Percentiles rank a stretch among this genome's conserved stretches.
These are phyloP conservation scores for Halictus rubicundus DNA, from an alignment of 1,140 invertebrate genomes.

Conservation along the genomic window DNA sequence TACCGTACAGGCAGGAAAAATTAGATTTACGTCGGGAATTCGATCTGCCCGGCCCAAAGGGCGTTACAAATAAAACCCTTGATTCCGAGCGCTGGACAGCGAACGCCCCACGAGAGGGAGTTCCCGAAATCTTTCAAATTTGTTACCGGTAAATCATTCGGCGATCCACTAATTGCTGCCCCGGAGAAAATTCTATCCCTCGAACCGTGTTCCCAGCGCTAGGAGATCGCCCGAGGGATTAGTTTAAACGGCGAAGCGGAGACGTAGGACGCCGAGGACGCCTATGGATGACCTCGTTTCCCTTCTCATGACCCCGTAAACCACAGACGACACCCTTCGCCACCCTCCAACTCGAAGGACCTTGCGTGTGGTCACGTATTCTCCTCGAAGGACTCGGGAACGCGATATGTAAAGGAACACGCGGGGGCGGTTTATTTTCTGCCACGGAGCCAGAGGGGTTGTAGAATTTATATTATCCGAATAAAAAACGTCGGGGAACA, in stretches of 20 bases:
- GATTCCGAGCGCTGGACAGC: neutral
- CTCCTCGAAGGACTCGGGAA: slow-evolving; percentile 44
- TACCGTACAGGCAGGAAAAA: neutral
- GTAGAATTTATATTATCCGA: neutral
- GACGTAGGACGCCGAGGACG: neutral
- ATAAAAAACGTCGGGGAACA: neutral
- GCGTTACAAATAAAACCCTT: neutral
- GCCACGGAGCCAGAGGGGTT: neutral
- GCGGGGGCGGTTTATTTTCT: neutral
- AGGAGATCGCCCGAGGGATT: neutral
- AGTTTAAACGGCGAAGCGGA: neutral
- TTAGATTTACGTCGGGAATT: neutral
- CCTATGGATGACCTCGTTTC: slow-evolving; percentile 62
- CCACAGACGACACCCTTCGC: slow-evolving; percentile 33
- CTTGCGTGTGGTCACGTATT: slow-evolving; percentile 60
- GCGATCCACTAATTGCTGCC: slow-evolving; percentile 34
- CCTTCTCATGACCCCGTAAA: slow-evolving; percentile 66
- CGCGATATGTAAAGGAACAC: slow-evolving; percentile 22
- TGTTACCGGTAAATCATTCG: slow-evolving; percentile 43
- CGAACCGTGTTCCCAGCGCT: slow-evolving; percentile 13
- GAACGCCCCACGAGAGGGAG: neutral
- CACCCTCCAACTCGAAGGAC: slow-evolving; percentile 35
- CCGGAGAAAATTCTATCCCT: slow-evolving; percentile 4
- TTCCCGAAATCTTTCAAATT: slow-evolving; percentile 24
- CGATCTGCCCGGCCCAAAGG: neutral